A percentile compares a stretch with the other conserved stretches of the same genome.
Conservation (phyloP, 1,140 invertebrate species). For the Laupala kohalensis region DNA sequence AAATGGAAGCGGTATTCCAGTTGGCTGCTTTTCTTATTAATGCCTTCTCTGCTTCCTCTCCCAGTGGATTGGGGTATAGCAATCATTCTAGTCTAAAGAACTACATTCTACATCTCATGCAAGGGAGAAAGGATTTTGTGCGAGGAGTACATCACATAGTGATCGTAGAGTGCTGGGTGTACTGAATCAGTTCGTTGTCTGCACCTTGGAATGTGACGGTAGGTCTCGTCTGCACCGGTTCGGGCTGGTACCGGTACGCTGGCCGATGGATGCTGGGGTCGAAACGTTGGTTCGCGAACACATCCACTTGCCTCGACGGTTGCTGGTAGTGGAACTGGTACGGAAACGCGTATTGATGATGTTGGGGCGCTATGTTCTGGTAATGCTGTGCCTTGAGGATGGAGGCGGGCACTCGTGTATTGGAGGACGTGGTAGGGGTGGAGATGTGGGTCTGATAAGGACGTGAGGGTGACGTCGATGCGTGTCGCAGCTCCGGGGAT, state of each 20-base stretch:
- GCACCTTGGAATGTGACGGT: constrained; percentile 68
- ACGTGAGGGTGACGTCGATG: constrained; percentile 15
- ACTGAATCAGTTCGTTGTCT: constrained; percentile 12
- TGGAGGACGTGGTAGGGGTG: constrained; percentile 10
- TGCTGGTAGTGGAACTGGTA: constrained; percentile 9
- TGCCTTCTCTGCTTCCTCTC: too few relatives aligned
- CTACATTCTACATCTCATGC: too few relatives aligned
- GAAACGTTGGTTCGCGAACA: constrained; percentile 53
- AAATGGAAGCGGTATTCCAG: too few relatives aligned
- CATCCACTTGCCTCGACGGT: constrained; percentile 17
- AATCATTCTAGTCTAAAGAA: too few relatives aligned
- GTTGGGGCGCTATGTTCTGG: not conserved
- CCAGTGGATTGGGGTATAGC: too few relatives aligned
- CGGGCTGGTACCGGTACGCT: constrained; percentile 57
- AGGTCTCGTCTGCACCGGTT: constrained; percentile 33
- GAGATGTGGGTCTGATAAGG: constrained; percentile 8
- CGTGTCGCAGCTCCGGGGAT: constrained; percentile 32
- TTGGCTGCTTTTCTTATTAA: too few relatives aligned
- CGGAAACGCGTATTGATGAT: not conserved
- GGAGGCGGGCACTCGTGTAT: constrained; percentile 18
- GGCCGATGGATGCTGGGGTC: constrained; percentile 61
- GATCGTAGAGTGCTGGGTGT: not conserved
- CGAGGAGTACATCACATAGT: not conserved
- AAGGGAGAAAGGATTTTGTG: not conserved
- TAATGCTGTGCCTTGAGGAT: not conserved